Evolutionary conservation across 2,113 vertebrate genomes (phyloP).

Genomic region (Hippocampus abdominalis): DNA sequence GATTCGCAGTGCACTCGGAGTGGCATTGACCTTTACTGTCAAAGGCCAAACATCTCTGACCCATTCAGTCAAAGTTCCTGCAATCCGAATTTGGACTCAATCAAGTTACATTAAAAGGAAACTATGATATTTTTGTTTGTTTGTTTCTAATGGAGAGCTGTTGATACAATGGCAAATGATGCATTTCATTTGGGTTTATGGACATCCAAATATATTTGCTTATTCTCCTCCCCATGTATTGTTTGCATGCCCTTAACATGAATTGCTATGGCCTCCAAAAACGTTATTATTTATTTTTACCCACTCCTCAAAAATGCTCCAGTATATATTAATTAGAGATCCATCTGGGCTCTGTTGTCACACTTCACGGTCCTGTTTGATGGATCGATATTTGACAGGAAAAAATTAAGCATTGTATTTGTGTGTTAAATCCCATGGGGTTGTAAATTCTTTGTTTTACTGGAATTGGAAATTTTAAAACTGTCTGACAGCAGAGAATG

Average conservation of each 20-base stretch:
- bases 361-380: slow-evolving; percentile 66
- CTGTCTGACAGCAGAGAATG: slow-evolving; percentile 47
- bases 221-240: slow-evolving; percentile 56
- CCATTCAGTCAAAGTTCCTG: slow-evolving; percentile 37
- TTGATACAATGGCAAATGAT: slow-evolving; percentile 47
- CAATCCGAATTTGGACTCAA: slow-evolving; percentile 14
- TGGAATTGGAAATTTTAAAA: slow-evolving; percentile 57
- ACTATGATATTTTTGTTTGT: slow-evolving; percentile 8
- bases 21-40: slow-evolving; percentile 68
- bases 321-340: slow-evolving; percentile 61
- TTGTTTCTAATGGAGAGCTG: slow-evolving; percentile 25
- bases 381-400: slow-evolving; percentile 64
- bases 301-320: slow-evolving; percentile 54
- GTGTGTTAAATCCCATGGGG: slow-evolving; percentile 57
- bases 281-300: background rate
- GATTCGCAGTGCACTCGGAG: slow-evolving; percentile 28
- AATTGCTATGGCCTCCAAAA: slow-evolving; percentile 55
- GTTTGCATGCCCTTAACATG: slow-evolving; percentile 45
- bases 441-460: slow-evolving; percentile 67
- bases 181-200: slow-evolving; percentile 58
- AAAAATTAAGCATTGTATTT: slow-evolving; percentile 73
- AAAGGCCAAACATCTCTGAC: slow-evolving; percentile 60
- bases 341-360: slow-evolving; percentile 56
- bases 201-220: slow-evolving; percentile 60
- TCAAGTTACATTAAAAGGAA: slow-evolving; percentile 53